Evolutionary conservation across 2,888 invertebrate genomes (phyloP).

Genomic region (Dysmachus trigonus): DNA sequence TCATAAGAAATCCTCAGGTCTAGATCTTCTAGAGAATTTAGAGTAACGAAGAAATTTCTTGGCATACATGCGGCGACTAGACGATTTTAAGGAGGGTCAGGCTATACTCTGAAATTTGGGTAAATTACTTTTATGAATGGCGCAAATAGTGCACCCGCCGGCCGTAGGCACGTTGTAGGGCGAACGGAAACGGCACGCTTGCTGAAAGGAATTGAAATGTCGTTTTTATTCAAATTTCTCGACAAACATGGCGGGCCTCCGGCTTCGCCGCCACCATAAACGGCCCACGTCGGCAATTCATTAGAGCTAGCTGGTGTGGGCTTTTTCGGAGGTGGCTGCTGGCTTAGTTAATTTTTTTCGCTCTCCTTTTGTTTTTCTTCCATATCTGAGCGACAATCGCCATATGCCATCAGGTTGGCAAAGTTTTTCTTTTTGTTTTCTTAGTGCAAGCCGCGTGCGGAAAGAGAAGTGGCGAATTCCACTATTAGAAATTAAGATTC

Average conservation of each 20-base stretch:
- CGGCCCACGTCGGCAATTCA: conserved; percentile 41
- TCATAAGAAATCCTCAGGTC: neutral
- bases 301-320: conserved; percentile 41
- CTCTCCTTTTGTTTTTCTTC: neutral
- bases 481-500: neutral
- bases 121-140: conserved; percentile 27
- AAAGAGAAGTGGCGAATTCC: neutral
- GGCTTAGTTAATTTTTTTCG: conserved; percentile 7
- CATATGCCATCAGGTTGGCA: neutral
- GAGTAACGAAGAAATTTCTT: neutral
- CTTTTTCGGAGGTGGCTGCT: conserved; percentile 38
- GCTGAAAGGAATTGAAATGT: conserved; percentile 46
- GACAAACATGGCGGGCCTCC: conserved; percentile 18
- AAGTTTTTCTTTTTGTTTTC: neutral
- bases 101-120: neutral
- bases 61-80: neutral
- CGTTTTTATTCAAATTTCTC: conserved; percentile 48
- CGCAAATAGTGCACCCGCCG: neutral
- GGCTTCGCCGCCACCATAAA: neutral
- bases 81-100: neutral
- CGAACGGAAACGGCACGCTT: conserved; percentile 19
- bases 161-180: neutral
- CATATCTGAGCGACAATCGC: neutral
- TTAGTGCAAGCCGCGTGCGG: neutral
- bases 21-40: neutral